These are phyloP conservation scores for Xylota segnis DNA, from an alignment of 2,888 invertebrate species.

Conservation along the genomic window DNA sequence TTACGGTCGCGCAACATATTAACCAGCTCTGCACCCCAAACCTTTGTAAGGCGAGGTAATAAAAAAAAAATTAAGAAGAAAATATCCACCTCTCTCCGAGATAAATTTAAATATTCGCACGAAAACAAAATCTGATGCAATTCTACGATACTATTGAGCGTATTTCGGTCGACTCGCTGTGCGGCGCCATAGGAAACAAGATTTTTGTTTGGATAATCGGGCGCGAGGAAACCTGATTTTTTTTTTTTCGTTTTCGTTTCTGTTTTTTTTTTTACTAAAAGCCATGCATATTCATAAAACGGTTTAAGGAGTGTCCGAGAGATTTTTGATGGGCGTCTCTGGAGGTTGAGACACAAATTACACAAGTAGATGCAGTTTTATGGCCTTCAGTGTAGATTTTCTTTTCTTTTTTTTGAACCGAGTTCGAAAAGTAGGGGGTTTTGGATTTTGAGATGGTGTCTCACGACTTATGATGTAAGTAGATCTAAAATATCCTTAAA, in stretches of 20 bases:
- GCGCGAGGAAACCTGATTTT: background rate
- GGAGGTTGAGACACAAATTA: background rate
- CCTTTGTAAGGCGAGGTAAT: slow-evolving; percentile 9
- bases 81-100: background rate
- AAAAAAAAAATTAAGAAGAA: slow-evolving; percentile 38
- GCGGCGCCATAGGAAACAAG: background rate
- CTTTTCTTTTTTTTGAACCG: background rate
- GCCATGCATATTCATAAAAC: background rate
- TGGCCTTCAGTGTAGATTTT: background rate
- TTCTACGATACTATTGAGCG: slow-evolving; percentile 38
- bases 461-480: too few relatives aligned
- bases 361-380: background rate
- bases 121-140: slow-evolving; percentile 68
- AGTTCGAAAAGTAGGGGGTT: background rate
- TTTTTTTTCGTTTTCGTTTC: too few relatives aligned
- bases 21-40: background rate
- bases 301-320: background rate
- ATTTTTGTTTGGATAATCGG: background rate
- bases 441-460: too few relatives aligned
- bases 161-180: background rate
- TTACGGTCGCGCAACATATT: background rate
- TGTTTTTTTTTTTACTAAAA: background rate
- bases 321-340: background rate
- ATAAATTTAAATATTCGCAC: slow-evolving; percentile 37
- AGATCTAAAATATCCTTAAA: too few relatives aligned